These are phyloP conservation scores for Pygoscelis antarcticus DNA, from an alignment of 2,113 vertebrate species.

Conservation along the genomic window DNA sequence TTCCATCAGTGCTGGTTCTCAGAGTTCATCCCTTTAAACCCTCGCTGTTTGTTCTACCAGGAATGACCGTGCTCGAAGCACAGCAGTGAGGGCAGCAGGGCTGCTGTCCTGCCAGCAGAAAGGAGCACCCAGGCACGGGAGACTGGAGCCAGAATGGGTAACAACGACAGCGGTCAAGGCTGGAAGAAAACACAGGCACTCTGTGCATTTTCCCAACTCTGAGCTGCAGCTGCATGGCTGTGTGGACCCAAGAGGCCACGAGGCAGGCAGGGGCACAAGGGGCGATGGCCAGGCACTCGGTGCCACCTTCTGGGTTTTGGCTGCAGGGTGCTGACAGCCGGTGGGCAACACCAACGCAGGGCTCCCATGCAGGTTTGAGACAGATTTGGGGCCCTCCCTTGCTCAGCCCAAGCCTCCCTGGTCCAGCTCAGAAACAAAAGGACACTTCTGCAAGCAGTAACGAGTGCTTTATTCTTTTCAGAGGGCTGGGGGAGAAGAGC, in stretches of 20 bases:
- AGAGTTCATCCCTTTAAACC: neutral
- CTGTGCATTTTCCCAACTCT: accelerated
- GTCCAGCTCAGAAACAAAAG: neutral
- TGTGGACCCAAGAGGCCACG: too few species aligned
- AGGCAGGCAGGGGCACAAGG: neutral
- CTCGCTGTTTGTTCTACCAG: neutral
- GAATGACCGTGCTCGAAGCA: accelerated
- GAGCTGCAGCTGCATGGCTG: neutral
- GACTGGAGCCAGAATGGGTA: neutral
- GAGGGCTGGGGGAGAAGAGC: neutral
- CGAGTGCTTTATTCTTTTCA: slow-evolving; percentile 49
- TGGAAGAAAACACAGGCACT: neutral
- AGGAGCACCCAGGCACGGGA: neutral
- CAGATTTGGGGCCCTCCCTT: neutral
- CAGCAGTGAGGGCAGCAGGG: accelerated
- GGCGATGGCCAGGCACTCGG: accelerated
- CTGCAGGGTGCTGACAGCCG: neutral
- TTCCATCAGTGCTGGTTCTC: neutral
- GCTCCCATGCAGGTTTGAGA: neutral
- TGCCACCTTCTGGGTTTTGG: neutral
- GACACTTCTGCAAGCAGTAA: neutral
- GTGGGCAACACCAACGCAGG: neutral
- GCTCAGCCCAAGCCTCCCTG: neutral
- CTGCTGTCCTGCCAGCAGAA: neutral
- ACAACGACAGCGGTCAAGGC: neutral